Conservation (phyloP, 2,113 vertebrate genomes). For the Micronycteris hirsuta region DNA sequence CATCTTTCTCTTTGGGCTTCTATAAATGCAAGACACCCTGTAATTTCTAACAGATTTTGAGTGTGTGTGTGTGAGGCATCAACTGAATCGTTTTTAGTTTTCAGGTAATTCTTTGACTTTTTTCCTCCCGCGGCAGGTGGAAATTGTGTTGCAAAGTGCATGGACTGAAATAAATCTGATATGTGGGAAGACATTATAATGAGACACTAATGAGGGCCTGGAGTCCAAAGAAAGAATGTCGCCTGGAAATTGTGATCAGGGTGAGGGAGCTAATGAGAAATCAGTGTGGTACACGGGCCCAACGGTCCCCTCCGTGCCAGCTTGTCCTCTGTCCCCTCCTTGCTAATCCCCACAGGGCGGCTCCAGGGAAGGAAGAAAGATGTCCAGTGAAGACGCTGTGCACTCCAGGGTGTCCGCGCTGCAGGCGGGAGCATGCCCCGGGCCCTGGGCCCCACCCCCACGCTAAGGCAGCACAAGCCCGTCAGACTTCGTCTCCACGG, state of each 20-base stretch:
- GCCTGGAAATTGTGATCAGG: conserved; percentile 38
- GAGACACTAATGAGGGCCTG: conserved; percentile 62
- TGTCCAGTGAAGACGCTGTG: rapidly evolving
- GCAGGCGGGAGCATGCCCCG: rapidly evolving
- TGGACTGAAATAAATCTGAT: conserved; percentile 17
- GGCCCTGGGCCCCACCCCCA: not conserved
- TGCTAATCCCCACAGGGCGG: not conserved
- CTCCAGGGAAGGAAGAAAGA: not conserved
- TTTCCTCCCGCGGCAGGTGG: not conserved
- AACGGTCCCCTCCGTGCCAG: not conserved
- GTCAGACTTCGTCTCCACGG: no score
- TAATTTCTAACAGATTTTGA: conserved; percentile 3
- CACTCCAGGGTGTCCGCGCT: rapidly evolving
- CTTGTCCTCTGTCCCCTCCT: not conserved
- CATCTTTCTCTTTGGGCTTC: not conserved
- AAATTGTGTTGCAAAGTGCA: conserved; percentile 1
- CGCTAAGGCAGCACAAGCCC: not conserved
- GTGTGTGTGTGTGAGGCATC: not conserved
- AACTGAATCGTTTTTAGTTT: conserved; percentile 35
- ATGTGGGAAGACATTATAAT: conserved; percentile 40
- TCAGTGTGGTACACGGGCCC: not conserved
- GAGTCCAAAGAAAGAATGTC: conserved; percentile 56
- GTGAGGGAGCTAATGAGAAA: not conserved
- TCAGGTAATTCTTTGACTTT: conserved; percentile 26
- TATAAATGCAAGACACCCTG: not conserved